Base-by-base conservation (phyloP, 2,797 vertebrate genomes). In the Muscicapa striata region DNA sequence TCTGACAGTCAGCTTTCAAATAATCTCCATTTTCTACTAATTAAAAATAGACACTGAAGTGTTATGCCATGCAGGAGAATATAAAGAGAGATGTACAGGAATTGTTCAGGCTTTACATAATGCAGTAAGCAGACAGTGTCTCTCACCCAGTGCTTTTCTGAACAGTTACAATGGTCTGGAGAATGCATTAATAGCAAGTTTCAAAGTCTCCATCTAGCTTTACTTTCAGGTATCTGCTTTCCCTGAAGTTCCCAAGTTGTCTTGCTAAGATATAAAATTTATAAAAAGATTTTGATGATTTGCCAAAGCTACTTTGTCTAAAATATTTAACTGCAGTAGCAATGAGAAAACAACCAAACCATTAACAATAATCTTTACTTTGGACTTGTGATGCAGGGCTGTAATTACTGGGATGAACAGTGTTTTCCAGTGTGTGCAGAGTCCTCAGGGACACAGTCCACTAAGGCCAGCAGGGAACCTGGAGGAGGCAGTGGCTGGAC, bases 191-290 rank as follows among this genome's bases (percentile, higher is more conserved):
- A 70, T 24, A 59, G 41, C 38, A 73, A 67, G 13, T 49, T 59
- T 52, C 61, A 89, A 16, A 27, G 34, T 83, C 67, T 77, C 30
- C 21, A 2, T 2, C 13, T 68, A 68, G 73, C 87, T 89, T 85
- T 83, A n/a, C 61, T 87, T 89, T 92, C 64, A 87, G 74, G 57
- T 68, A 72, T 89, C 93, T 91, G 9, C 48, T 91, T 70, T 63
- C 49, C 32, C 41, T 75, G 18, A 89, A 87, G 49, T 70, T 52
- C 18, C 45, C 12, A 54, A 85, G 32, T 64, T 85, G 41, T 15
- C 46, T 85, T 77, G 49, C 82, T 84, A 82, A 89, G 67, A 95
- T 59, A 63, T n/a, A 79, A 93, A 91, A 57, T 48, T 58, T 66
- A 51, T 5, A 66, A 69, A 73, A 69, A 76, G 38, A 69, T 76